Percentiles rank a stretch among this genome's conserved stretches.
Conservation (phyloP, 2,888 invertebrate genomes). For the Hyalella azteca region DNA sequence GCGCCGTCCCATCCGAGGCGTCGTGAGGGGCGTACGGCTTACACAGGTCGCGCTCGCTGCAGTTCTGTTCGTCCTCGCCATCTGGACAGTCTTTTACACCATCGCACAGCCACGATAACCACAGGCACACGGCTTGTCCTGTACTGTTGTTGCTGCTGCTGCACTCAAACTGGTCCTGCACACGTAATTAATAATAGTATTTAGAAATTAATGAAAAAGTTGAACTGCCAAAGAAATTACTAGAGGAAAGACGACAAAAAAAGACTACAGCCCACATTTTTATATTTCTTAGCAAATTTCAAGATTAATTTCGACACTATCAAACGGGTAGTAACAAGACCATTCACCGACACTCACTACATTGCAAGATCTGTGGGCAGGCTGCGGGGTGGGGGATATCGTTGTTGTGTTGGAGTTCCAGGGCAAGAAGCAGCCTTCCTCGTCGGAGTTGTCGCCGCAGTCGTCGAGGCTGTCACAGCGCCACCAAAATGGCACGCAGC, state of each 20-base stretch:
- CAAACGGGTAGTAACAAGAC: neutral
- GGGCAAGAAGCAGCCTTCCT: slow-evolving; percentile 52
- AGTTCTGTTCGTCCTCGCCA: slow-evolving; percentile 72
- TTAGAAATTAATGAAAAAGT: too few relatives aligned
- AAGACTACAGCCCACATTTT: neutral
- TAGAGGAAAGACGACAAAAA: too few relatives aligned
- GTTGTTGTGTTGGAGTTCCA: neutral
- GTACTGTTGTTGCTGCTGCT: slow-evolving; percentile 19
- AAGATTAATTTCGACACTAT: too few relatives aligned
- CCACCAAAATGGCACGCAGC: slow-evolving; percentile 65
- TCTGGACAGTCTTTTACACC: slow-evolving; percentile 68
- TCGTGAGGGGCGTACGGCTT: slow-evolving; percentile 56
- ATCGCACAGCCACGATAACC: slow-evolving; percentile 71
- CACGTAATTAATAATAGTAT: too few relatives aligned
- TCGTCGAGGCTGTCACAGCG: slow-evolving; percentile 74
- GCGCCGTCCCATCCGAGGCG: slow-evolving; percentile 60
- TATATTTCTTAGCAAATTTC: neutral
- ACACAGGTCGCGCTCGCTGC: slow-evolving; percentile 61
- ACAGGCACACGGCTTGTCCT: slow-evolving; percentile 69
- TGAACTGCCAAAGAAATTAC: too few relatives aligned
- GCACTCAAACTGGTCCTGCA: slow-evolving; percentile 55
- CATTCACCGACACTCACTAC: neutral
- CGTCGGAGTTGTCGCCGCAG: slow-evolving; percentile 60
- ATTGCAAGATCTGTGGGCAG: neutral
- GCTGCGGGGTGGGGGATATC: neutral